Evolutionary conservation across 2,797 vertebrate genomes (phyloP).

Genomic region (Atherinosoma microstoma): DNA sequence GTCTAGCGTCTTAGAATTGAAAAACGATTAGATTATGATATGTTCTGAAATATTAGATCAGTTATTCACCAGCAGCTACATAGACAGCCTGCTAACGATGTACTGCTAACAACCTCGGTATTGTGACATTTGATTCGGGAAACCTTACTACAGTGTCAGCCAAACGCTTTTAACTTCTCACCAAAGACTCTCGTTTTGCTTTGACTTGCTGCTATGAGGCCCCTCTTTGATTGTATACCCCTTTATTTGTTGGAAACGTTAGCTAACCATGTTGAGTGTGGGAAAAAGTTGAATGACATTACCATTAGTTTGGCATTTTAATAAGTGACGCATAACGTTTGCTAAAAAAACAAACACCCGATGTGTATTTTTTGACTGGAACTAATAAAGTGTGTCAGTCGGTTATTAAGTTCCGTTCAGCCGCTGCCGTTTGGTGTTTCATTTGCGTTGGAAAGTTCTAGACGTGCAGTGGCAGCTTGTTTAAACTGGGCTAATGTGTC

Average conservation of each 20-base stretch:
- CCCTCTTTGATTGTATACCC: constrained; percentile 15
- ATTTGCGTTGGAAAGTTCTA: constrained; percentile 62
- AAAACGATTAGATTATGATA: constrained; percentile 5
- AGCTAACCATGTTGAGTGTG: background rate
- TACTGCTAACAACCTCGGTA: background rate
- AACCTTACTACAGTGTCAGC: background rate
- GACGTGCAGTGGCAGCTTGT: constrained; percentile 17
- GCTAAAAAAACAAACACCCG: background rate
- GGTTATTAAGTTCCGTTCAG: background rate
- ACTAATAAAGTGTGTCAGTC: background rate
- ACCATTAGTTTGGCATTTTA: constrained; percentile 6
- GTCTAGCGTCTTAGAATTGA: background rate
- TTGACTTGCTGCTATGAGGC: constrained; percentile 1
- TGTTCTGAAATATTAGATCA: constrained; percentile 1
- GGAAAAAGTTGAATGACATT: constrained; percentile 17
- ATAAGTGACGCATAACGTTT: background rate
- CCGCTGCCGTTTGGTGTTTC: constrained; percentile 14
- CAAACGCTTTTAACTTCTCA: background rate
- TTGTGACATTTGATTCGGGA: background rate
- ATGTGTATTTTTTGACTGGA: background rate
- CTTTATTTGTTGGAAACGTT: background rate
- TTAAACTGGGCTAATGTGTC: background rate
- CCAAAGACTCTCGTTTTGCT: background rate
- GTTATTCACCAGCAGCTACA: background rate
- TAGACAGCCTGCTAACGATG: background rate